Conservation (phyloP, 2,113 vertebrate genomes). For the Colinus virginianus region DNA sequence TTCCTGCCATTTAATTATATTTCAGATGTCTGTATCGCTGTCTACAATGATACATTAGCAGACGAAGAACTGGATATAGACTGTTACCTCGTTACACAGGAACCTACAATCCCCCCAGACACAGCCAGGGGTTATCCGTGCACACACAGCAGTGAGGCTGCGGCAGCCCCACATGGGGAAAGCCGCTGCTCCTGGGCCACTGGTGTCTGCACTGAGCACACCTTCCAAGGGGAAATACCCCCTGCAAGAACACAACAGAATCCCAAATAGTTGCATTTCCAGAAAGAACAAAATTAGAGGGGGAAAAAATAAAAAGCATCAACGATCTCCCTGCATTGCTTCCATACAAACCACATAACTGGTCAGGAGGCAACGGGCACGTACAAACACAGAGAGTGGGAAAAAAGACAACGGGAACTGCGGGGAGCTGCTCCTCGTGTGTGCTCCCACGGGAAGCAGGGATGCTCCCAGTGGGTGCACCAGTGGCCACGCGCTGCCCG, state of each 20-base stretch:
- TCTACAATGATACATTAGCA: constrained; percentile 42
- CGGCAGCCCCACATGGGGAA: no score
- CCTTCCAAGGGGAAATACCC: neutral
- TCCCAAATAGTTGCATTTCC: neutral
- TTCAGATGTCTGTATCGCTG: constrained; percentile 43
- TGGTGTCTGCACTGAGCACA: neutral
- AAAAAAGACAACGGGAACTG: no score
- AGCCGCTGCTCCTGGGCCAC: neutral
- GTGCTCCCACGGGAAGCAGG: neutral
- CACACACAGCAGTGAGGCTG: neutral
- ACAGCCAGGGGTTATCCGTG: neutral
- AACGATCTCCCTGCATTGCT: neutral
- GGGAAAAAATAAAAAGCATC: rapidly evolving
- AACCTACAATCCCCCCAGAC: rapidly evolving
- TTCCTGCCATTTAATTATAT: constrained; percentile 51
- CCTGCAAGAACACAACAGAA: neutral
- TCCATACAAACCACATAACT: rapidly evolving
- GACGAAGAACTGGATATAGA: neutral
- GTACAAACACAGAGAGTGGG: rapidly evolving
- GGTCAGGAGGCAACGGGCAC: rapidly evolving
- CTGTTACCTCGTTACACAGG: neutral
- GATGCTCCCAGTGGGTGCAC: neutral
- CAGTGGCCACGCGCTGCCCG: no score
- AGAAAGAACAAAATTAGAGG: neutral
- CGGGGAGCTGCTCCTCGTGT: neutral